phyloP scores from a whole-genome alignment of 2,888 invertebrate species.

The Rhamnusium bicolor region DNA sequence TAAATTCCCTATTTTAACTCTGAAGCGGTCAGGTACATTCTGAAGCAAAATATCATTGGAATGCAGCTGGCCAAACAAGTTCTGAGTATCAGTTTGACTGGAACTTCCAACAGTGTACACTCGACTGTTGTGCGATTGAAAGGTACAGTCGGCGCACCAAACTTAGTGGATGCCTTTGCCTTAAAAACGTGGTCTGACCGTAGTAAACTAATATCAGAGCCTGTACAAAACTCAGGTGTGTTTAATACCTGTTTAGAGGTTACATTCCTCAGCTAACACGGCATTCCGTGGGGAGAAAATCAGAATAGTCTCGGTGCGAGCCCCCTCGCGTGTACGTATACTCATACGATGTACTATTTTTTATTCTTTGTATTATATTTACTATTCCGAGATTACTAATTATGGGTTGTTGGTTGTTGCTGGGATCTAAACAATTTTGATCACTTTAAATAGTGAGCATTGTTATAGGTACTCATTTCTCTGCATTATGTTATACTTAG shows the following conservation, averaged over 20 bases:
- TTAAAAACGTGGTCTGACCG: constrained; percentile 41
- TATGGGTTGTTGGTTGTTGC: not conserved
- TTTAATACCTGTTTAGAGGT: constrained; percentile 69
- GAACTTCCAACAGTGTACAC: constrained; percentile 35
- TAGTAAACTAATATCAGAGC: constrained; percentile 56
- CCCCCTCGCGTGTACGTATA: constrained; percentile 35
- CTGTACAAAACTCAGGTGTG: constrained; percentile 71
- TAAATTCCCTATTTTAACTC: constrained; percentile 68
- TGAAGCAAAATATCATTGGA: constrained; percentile 69
- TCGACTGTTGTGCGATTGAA: constrained; percentile 60
- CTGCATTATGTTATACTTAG: not conserved
- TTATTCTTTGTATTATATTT: constrained; percentile 9
- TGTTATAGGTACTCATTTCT: not conserved
- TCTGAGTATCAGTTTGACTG: constrained; percentile 46
- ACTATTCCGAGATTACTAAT: constrained; percentile 10
- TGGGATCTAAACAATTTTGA: not conserved
- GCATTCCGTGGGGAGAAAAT: constrained; percentile 71
- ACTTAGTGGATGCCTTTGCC: constrained; percentile 52
- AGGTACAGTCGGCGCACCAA: constrained; percentile 62
- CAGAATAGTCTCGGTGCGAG: constrained; percentile 59
- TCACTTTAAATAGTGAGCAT: not conserved
- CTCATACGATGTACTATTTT: constrained; percentile 18
- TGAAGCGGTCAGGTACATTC: constrained; percentile 71
- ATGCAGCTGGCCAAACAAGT: constrained; percentile 65
- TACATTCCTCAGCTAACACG: constrained; percentile 70